These are phyloP conservation scores for Actias luna DNA, from an alignment of 2,888 invertebrate genomes.

Conservation along the genomic window DNA sequence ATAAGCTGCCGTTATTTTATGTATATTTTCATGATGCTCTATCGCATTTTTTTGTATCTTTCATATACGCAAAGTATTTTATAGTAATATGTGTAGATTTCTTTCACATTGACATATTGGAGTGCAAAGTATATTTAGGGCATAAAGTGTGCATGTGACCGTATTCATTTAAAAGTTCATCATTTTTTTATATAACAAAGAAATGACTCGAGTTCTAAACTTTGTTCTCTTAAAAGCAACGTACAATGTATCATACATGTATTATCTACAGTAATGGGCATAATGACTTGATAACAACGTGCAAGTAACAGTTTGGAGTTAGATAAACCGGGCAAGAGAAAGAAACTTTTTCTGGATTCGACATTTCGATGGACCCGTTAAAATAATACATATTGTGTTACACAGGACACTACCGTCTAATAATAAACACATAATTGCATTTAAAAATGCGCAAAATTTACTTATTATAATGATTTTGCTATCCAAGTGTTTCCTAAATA, in stretches of 20 bases:
- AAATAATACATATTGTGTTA: neutral
- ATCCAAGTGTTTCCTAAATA: too few species aligned
- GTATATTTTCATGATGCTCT: too few species aligned
- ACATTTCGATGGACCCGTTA: neutral
- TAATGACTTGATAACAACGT: constrained; percentile 46
- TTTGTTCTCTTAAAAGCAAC: constrained; percentile 15
- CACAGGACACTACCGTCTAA: neutral
- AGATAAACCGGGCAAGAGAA: constrained; percentile 28
- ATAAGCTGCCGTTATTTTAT: too few species aligned
- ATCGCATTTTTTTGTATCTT: too few species aligned
- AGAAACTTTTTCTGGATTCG: constrained; percentile 26
- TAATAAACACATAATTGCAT: neutral
- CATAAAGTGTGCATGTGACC: neutral
- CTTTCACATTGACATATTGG: neutral
- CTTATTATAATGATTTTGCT: too few species aligned
- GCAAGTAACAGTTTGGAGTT: constrained; percentile 29
- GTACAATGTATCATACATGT: constrained; percentile 42
- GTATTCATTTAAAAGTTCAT: neutral
- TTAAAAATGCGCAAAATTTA: too few species aligned
- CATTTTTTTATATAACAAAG: constrained; percentile 6
- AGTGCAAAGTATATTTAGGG: neutral
- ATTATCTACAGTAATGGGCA: constrained; percentile 45
- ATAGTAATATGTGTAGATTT: too few species aligned
- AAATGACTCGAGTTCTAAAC: constrained; percentile 1
- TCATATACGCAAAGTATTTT: too few species aligned